These are phyloP conservation scores for Meleagris gallopavo DNA, from an alignment of 2,113 vertebrate genomes.

Conservation along the genomic window DNA sequence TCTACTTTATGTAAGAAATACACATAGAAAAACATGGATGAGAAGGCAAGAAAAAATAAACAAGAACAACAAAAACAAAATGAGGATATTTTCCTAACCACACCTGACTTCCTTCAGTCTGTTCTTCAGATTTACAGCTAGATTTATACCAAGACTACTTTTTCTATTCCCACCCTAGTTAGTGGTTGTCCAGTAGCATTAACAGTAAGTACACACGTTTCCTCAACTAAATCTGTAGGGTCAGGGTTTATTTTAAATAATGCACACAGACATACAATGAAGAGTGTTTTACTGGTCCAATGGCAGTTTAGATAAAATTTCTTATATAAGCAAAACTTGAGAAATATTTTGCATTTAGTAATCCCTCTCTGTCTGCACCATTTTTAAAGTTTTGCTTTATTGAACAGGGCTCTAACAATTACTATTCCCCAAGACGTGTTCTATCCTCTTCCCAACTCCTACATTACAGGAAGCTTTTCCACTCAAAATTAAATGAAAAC, in stretches of 20 bases:
- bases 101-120: not conserved
- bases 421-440: not conserved
- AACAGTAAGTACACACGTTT: not conserved
- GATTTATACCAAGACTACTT: not conserved
- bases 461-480: not conserved
- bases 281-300: not conserved
- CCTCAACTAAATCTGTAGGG: not conserved
- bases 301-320: not conserved
- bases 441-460: not conserved
- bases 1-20: not conserved
- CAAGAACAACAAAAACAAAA: not conserved
- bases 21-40: not conserved
- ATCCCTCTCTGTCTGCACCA: not conserved
- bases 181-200: not conserved
- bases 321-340: not conserved
- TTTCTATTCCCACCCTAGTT: not conserved
- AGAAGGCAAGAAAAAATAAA: not conserved
- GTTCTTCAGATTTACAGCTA: not conserved
- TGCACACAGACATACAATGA: accelerated
- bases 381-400: not conserved
- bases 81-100: not conserved
- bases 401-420: not conserved
- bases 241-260: not conserved
- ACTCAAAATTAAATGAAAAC: not conserved
- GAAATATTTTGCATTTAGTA: not conserved